These are phyloP conservation scores for Ligdia adustata DNA, from an alignment of 2,888 invertebrate species.

Conservation along the genomic window DNA sequence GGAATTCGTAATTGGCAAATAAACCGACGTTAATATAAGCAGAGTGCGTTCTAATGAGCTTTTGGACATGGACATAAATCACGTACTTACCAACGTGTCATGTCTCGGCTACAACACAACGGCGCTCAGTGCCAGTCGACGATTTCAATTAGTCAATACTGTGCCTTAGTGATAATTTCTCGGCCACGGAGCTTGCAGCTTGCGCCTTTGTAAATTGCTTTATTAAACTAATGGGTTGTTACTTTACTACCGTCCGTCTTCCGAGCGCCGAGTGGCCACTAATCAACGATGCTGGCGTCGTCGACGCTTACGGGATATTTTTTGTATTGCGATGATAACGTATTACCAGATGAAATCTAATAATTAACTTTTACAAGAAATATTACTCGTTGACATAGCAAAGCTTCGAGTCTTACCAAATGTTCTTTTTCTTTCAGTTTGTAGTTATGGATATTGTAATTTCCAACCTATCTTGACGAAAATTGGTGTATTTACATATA, in stretches of 20 bases:
- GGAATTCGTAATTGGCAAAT: conserved; percentile 47
- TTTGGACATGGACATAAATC: conserved; percentile 31
- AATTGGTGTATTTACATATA: no score
- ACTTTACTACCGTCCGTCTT: conserved; percentile 28
- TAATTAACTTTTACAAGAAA: no score
- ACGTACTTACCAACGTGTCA: conserved; percentile 26
- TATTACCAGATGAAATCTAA: no score
- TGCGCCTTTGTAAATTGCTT: conserved; percentile 43
- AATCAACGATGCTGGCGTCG: conserved; percentile 3
- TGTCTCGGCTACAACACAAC: conserved; percentile 13
- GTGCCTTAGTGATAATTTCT: conserved; percentile 45
- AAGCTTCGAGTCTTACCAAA: no score
- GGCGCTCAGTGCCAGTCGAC: conserved; percentile 29
- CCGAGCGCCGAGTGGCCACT: conserved; percentile 2
- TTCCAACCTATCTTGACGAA: no score
- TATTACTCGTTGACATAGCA: no score
- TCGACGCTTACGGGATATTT: background rate
- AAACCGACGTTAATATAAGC: conserved; percentile 38
- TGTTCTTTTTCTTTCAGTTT: no score
- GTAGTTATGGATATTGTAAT: no score
- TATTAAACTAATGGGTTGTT: conserved; percentile 32
- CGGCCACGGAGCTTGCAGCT: conserved; percentile 40
- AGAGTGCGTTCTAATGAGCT: conserved; percentile 33
- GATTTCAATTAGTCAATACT: conserved; percentile 43
- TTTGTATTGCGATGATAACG: no score